phyloP scores from a whole-genome alignment of 2,113 vertebrate genomes.

The Phaetusa simplex region DNA sequence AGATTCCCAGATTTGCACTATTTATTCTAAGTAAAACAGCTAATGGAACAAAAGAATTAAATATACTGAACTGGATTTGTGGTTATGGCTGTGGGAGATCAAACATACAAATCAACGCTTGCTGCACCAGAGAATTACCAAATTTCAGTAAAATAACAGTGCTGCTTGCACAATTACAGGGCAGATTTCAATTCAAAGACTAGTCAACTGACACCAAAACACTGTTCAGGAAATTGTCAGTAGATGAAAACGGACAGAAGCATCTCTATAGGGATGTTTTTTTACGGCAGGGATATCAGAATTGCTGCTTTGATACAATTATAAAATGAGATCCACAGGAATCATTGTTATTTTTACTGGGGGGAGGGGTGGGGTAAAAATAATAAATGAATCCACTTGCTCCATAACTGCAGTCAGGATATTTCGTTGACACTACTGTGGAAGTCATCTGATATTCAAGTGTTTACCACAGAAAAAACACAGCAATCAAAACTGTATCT shows the following conservation, averaged over 20 bases:
- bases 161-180: neutral
- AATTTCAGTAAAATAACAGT: neutral
- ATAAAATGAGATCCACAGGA: neutral
- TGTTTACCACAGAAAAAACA: neutral
- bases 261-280: neutral
- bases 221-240: neutral
- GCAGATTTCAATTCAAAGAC: neutral
- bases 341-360: neutral
- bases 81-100: neutral
- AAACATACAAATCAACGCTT: neutral
- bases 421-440: neutral
- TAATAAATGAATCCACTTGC: neutral
- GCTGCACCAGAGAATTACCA: neutral
- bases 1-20: neutral
- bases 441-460: neutral
- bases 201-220: neutral
- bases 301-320: neutral
- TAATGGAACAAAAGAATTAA: neutral
- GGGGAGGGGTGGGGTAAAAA: neutral
- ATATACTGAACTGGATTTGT: neutral
- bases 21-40: neutral
- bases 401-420: neutral
- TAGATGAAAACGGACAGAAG: neutral
- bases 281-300: neutral
- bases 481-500: neutral